Evolutionary conservation across 2,113 vertebrate species (phyloP).

Genomic region (Thymallus thymallus): DNA sequence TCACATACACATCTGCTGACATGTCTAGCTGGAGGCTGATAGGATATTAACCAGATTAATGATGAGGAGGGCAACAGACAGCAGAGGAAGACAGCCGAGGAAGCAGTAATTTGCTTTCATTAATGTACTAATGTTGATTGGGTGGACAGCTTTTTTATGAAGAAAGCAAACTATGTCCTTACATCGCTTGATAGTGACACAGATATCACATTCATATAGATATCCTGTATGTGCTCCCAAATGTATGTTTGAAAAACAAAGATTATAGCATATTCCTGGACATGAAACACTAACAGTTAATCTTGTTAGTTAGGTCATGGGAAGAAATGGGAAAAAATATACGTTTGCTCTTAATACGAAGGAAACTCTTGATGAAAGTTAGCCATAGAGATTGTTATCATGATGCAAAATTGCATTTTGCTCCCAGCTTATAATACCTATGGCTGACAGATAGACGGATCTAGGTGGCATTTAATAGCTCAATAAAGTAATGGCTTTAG

Average conservation of each 20-base stretch:
- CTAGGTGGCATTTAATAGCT: slow-evolving; percentile 10
- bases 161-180: background rate
- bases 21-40: slow-evolving; percentile 1
- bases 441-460: slow-evolving; percentile 42
- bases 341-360: background rate
- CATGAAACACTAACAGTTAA: background rate
- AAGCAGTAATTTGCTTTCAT: background rate
- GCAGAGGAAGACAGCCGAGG: background rate
- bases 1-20: background rate
- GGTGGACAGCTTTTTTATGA: background rate
- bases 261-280: background rate
- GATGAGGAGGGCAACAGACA: background rate
- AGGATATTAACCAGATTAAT: slow-evolving; percentile 5
- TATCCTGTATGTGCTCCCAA: background rate
- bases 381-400: background rate
- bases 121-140: background rate
- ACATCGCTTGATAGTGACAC: background rate
- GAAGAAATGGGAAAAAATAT: too few species aligned
- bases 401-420: background rate
- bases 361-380: background rate
- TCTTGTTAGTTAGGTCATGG: background rate
- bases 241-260: background rate
- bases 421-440: slow-evolving; percentile 21
- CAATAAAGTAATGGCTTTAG: slow-evolving; percentile 47
- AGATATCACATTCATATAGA: background rate